Percentiles rank a stretch among this genome's conserved stretches.
phyloP scores from a whole-genome alignment of 1,140 invertebrate genomes.

The Hylaeus volcanicus region DNA sequence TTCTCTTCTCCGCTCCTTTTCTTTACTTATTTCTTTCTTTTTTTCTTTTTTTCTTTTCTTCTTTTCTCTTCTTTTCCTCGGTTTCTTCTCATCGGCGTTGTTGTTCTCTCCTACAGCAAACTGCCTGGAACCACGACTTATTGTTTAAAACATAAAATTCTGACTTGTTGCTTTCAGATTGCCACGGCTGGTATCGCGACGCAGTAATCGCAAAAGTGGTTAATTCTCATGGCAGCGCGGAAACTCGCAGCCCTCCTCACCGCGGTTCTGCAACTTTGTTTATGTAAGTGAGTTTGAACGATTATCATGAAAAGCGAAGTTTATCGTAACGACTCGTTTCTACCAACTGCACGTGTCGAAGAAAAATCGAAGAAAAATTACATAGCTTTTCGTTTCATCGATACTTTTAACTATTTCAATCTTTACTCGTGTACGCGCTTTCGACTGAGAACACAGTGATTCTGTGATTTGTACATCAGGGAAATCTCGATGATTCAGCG shows the following conservation, averaged over 20 bases:
- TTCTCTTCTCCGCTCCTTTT: background rate
- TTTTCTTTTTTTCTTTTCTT: slow-evolving; percentile 45
- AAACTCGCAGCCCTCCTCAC: slow-evolving; percentile 74
- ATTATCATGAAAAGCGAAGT: too few species aligned
- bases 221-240: slow-evolving; percentile 77
- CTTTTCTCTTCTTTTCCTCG: background rate
- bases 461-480: too few species aligned
- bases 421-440: too few species aligned
- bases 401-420: background rate
- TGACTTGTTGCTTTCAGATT: slow-evolving; percentile 47
- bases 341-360: too few species aligned
- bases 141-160: too few species aligned
- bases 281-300: slow-evolving; percentile 71
- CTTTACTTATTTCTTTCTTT: background rate
- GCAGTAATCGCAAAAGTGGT: slow-evolving; percentile 58
- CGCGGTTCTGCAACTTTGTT: slow-evolving; percentile 74
- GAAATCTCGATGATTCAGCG: too few species aligned
- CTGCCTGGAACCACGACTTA: too few species aligned
- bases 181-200: slow-evolving; percentile 63
- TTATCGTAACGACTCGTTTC: too few species aligned
- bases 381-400: too few species aligned
- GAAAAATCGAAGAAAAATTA: too few species aligned
- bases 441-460: too few species aligned
- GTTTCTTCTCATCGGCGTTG: slow-evolving; percentile 8
- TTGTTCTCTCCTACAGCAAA: too few species aligned